Base-by-base conservation (phyloP, 2,888 invertebrate genomes). In the Ophion ellenae region DNA sequence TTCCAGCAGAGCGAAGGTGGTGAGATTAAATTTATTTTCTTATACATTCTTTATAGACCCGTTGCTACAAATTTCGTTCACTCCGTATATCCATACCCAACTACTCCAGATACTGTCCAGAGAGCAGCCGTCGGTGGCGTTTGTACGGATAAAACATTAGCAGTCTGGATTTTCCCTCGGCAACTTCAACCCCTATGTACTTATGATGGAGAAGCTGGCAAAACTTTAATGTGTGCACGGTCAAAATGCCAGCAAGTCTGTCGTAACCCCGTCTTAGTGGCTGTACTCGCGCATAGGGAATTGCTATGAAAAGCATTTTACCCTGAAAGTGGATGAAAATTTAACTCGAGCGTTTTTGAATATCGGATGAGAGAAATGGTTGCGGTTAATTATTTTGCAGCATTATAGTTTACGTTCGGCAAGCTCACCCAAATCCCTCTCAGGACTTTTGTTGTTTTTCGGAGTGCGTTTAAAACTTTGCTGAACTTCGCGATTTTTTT, bases 11-110 rank as follows among this genome's bases (percentile, higher is more conserved):
- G 40, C 11, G 20, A 11, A 36, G 14, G 24, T 57, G 28, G 45
- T 40, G 53, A 53, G 70, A 71, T 47, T 40, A 36, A 71, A 64
- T 71, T 71, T 59, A 75, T 81, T 59, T 75, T 77, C 70, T 64
- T 45, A 64, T 57, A 64, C 47, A 10, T n/a, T 66, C 66, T 70
- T 64, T 47, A 75, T 40, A 24, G n/a, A 7, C 53, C 1, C 11
- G 32, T 32, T 71, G 47, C 70, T 36, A 32, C 47, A 32, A 59
- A 69, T 70, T 63, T 53, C 32, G 47, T 71, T 63, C 9, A 6
- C 20, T 59, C 40, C 36, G 10, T 36, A 24, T 32, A 17, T 24
- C 14, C 59, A 6, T 20, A 40, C 20, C 74, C 61, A 17, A 74
- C 24, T 24, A n/a, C 32, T 73, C 73, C 20, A 36, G 10, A 40